Base-by-base conservation (phyloP, 2,888 invertebrate genomes). In the Phaedon cochleariae region DNA sequence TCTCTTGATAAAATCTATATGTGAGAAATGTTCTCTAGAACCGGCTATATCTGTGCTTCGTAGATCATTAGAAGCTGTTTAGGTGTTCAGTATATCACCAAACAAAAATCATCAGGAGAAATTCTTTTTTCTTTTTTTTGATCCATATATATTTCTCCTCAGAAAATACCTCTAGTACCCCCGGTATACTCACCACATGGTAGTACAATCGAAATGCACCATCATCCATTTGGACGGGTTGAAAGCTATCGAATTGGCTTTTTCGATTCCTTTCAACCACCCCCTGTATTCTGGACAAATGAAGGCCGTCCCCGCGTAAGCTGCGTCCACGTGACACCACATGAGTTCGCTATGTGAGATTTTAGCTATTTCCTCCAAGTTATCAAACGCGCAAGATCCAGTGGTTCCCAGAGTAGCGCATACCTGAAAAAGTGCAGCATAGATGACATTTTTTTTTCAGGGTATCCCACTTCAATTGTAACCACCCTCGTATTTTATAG, bases 171-270 rank as follows among this genome's bases (percentile, higher is more conserved):
- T n/a, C n/a, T n/a, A n/a, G n/a, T n/a, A n/a, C n/a, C n/a, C n/a
- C n/a, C n/a, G n/a, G n/a, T n/a, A 21, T 21, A 52, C 86, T 86
- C 85, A 97, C 97, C 98, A 99, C 94, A 99, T 93, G 1, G 97
- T 97, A 0, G 98, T 98, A 81, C 98, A 99, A 83, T 99, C 99
- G 74, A 99, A 99, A 84, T 98, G 97, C 7, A 98, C 95, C 96
- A 99, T 95, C 82, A 99, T 85, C 96, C 98, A 98, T 83, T 99
- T 99, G 64, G 97, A 97, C 0, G 98, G 97, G 84, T 99, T 99
- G 83, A 98, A 98, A 1, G 97, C 98, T 71, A 98, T 92, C 0
- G 98, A 98, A 79, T 98, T 92, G 0, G 94, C 97, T 74, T 90
- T 86, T 78, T 97, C 94, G n/a, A 97, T 90, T 4, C 98, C 98